Conservation (phyloP, 1,140 invertebrate species). For the Onthophagus taurus region DNA sequence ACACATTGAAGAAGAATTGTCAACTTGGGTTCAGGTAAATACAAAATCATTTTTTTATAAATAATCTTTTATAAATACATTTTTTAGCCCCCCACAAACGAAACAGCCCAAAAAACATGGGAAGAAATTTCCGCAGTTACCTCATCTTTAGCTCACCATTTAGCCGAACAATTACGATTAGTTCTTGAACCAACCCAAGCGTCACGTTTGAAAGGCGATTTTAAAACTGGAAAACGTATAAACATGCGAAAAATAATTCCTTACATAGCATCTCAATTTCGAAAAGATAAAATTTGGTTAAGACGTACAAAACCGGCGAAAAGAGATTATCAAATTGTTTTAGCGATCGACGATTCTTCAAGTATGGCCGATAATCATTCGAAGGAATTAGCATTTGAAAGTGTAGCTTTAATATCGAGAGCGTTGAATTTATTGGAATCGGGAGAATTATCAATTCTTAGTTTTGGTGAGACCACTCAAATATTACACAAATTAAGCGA, state of each 20-base stretch:
- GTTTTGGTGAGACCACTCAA: constrained; percentile 81
- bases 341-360: constrained; percentile 96
- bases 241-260: constrained; percentile 98
- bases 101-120: constrained; percentile 46
- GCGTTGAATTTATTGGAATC: constrained; percentile 89
- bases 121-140: constrained; percentile 50
- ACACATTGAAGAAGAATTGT: constrained; percentile 47
- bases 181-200: constrained; percentile 93
- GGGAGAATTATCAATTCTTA: constrained; percentile 82
- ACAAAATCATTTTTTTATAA: neutral
- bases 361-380: constrained; percentile 86
- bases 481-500: constrained; percentile 80
- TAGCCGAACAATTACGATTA: constrained; percentile 88
- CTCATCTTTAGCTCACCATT: constrained; percentile 65
- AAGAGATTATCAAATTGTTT: constrained; percentile 90
- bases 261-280: constrained; percentile 97
- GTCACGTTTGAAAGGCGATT: constrained; percentile 83
- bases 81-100: constrained; percentile 34
- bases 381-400: constrained; percentile 88
- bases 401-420: constrained; percentile 80
- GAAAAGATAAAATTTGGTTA: constrained; percentile 99
- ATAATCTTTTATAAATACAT: neutral
- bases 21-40: constrained; percentile 40
- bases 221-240: constrained; percentile 89
- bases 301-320: constrained; percentile 91